Evolutionary conservation across 1,140 invertebrate species (phyloP), one percentile per base, ranked within the genome.

Genomic region (Globodera rostochiensis): DNA sequence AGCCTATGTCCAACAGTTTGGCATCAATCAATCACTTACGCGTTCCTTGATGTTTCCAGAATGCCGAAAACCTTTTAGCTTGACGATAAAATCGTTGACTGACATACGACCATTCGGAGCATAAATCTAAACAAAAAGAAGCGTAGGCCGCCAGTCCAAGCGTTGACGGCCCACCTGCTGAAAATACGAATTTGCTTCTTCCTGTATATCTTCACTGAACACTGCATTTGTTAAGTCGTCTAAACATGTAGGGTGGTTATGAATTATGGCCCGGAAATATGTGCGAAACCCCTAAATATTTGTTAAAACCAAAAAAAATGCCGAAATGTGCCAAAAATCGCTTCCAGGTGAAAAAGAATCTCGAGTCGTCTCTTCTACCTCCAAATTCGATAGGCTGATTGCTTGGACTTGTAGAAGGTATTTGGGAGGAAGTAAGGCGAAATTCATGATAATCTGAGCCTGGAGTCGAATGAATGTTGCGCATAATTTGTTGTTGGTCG

Each of bases 151-250:
- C 25, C 25, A 82, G 36, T 36, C 3, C 36, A 36, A 64, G 1
- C 5, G 77, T 64, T 8, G 45, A 84, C 19, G 45, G 21, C 64
- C 9, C 15, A 84, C 85, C 49, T 75, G 80, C 81, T 87, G 85
- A 69, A 86, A 86, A 73, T 86, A 86, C 4, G 69, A 79, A 69
- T 86, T 86, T 6, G 85, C 85, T 74, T 87, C 74, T 73, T 87
- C 84, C 77, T 86, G 85, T 15, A 86, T 82, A 13, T 77, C 82
- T 7, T 86, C 83, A 15, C 79, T 83, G 76, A 87, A 86, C 15
- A 73, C 49, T 9, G 74, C 75, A 73, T 45, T 86, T n/a, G 45
- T 77, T 19, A 87, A 49, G 69, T 87, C 79, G 46, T 85, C 84
- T 81, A 80, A 82, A 81, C 25, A 71, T 3, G 36, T 36, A 36